A percentile compares a stretch with the other conserved stretches of the same genome.
phyloP scores from a whole-genome alignment of 53 echinoderm and acorn worm species.

The Stichopus horrens region DNA sequence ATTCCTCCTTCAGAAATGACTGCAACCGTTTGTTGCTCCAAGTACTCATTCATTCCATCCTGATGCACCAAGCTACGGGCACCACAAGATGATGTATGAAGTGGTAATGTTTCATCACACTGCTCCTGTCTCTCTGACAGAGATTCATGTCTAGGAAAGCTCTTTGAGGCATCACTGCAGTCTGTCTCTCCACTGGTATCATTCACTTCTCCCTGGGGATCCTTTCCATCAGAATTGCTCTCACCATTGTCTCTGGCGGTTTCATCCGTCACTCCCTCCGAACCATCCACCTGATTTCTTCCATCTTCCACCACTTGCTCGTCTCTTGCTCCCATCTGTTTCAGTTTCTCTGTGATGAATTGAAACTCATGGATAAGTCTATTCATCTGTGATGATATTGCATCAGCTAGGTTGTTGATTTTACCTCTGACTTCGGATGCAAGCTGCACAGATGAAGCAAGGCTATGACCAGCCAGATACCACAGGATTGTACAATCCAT shows the following conservation, averaged over 20 bases:
- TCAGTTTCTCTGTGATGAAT: constrained; percentile 29
- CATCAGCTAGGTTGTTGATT: constrained; percentile 28
- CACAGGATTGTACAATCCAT: constrained; percentile 93
- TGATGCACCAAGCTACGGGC: background rate
- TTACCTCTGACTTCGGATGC: constrained; percentile 59
- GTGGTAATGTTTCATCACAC: no score
- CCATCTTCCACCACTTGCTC: constrained; percentile 25
- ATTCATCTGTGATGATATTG: constrained; percentile 39
- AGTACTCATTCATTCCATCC: constrained; percentile 38
- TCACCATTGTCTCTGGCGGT: constrained; percentile 38
- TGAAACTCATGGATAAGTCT: constrained; percentile 32
- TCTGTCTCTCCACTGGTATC: background rate
- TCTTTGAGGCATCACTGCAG: constrained; percentile 22
- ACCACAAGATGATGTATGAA: no score
- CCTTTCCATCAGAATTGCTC: constrained; percentile 38
- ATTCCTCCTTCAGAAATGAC: background rate
- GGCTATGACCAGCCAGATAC: constrained; percentile 87
- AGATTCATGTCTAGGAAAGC: background rate
- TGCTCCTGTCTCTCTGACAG: no score
- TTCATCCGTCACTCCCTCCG: constrained; percentile 36
- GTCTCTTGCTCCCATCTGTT: constrained; percentile 36
- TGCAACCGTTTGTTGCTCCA: background rate
- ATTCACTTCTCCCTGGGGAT: background rate
- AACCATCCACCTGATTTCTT: constrained; percentile 24
- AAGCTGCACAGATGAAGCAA: constrained; percentile 73